Conservation (phyloP, 2,888 invertebrate species). For the Junonia oenone region DNA sequence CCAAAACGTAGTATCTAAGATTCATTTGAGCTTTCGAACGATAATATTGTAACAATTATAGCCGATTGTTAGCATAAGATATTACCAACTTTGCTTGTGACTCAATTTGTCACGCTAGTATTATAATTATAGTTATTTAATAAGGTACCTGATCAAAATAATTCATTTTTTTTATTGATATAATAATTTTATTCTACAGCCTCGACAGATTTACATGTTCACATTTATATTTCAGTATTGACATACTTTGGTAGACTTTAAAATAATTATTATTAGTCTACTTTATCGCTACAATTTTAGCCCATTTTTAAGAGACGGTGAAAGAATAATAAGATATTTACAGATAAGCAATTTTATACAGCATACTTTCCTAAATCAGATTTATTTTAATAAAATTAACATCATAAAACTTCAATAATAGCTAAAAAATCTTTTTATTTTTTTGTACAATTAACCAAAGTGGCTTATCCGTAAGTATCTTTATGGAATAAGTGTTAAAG, state of each 20-base stretch:
- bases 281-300: background rate
- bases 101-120: background rate
- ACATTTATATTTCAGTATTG: background rate
- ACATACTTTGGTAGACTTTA: background rate
- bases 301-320: slow-evolving; percentile 2
- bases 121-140: slow-evolving; percentile 7
- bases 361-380: background rate
- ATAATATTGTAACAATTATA: slow-evolving; percentile 10
- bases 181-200: background rate
- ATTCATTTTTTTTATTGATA: background rate
- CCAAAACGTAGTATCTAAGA: slow-evolving; percentile 27
- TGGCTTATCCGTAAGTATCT: slow-evolving; percentile 15
- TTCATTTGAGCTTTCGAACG: slow-evolving; percentile 15
- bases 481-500: slow-evolving; percentile 6
- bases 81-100: background rate
- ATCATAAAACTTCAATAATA: background rate
- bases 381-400: background rate
- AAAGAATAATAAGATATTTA: slow-evolving; percentile 13
- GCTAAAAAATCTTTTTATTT: background rate
- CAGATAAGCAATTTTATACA: slow-evolving; percentile 10
- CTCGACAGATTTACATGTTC: background rate
- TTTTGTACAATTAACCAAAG: background rate
- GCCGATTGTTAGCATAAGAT: background rate
- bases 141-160: slow-evolving; percentile 2
- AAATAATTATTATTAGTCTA: background rate